Conservation (phyloP, 2,797 vertebrate genomes). For the Sphenodon punctatus region DNA sequence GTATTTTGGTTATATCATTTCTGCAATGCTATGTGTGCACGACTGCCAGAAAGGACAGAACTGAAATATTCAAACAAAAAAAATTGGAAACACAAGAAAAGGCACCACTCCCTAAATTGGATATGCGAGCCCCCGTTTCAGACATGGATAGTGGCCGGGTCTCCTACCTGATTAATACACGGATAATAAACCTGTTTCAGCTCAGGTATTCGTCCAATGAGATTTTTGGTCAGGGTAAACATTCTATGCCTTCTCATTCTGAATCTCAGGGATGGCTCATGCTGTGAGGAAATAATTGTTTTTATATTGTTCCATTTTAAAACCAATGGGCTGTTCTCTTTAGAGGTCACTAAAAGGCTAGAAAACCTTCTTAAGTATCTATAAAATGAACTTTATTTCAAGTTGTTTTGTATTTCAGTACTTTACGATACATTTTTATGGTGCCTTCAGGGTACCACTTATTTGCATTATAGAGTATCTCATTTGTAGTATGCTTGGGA, state of each 20-base stretch:
- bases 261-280: neutral
- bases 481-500: neutral
- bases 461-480: neutral
- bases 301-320: neutral
- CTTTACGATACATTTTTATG: neutral
- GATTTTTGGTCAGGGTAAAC: neutral
- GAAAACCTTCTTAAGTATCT: conserved; percentile 3
- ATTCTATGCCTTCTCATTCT: neutral
- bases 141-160: no score
- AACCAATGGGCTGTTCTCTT: conserved; percentile 1
- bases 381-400: conserved; percentile 24
- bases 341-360: neutral
- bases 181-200: no score
- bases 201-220: accelerated
- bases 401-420: conserved; percentile 12
- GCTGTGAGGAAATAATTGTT: neutral
- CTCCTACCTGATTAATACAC: no score
- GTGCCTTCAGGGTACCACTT: neutral
- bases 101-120: no score
- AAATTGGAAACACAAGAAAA: no score
- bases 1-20: no score
- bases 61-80: no score
- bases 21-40: no score
- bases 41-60: no score
- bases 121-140: no score